Evolutionary conservation across 1,140 invertebrate species (phyloP).

Genomic region (Probaryconus sp.): DNA sequence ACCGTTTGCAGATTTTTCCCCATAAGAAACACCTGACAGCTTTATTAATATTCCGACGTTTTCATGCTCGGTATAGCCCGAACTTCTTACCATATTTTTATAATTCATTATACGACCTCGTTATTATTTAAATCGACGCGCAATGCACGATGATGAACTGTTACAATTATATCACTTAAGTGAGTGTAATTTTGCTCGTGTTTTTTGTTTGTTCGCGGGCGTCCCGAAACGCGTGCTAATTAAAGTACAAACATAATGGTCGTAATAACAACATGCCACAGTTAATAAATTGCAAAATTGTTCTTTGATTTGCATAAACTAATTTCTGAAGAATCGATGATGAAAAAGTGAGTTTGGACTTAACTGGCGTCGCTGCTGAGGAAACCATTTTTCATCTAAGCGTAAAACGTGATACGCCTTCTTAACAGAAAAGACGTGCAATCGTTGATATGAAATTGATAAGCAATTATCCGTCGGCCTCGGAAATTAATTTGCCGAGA

Average conservation of each 20-base stretch:
- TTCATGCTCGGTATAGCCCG: conserved; percentile 32
- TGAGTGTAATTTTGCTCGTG: conserved; percentile 7
- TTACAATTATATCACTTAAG: conserved; percentile 42
- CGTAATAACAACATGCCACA: conserved; percentile 31
- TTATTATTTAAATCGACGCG: conserved; percentile 43
- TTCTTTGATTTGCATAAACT: conserved; percentile 32
- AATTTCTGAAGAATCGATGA: conserved; percentile 8
- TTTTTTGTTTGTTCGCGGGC: conserved; percentile 48
- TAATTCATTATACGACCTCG: conserved; percentile 43
- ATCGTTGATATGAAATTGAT: conserved; percentile 38
- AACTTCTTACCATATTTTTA: conserved; percentile 43
- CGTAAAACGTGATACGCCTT: conserved; percentile 28
- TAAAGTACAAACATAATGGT: conserved; percentile 25
- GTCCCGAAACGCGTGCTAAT: conserved; percentile 34
- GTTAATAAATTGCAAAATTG: conserved; percentile 32
- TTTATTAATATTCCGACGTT: conserved; percentile 21
- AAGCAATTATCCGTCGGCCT: conserved; percentile 41
- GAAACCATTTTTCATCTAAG: conserved; percentile 52
- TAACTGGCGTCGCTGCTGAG: too few relatives aligned
- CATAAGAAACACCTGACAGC: conserved; percentile 30
- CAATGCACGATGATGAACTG: conserved; percentile 8
- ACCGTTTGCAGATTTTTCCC: conserved; percentile 44
- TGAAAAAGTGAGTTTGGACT: conserved; percentile 1
- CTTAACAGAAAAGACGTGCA: conserved; percentile 34
- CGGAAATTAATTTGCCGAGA: conserved; percentile 25